Evolutionary conservation across 2,797 vertebrate species (phyloP), one percentile per base, ranked within the genome.

Genomic region (Onychomys torridus): DNA sequence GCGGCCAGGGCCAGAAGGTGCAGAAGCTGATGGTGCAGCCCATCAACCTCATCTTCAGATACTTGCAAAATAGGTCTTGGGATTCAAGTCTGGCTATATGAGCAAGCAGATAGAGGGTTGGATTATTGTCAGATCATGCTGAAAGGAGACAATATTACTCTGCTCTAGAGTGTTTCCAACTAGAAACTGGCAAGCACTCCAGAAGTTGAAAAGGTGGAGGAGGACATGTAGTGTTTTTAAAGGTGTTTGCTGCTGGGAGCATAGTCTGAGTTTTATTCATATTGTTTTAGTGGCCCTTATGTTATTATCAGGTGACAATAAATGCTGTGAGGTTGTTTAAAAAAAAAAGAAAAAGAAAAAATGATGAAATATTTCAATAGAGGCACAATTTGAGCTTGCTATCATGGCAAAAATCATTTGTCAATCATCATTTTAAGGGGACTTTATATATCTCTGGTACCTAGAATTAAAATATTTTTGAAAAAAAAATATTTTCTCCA

Each of bases 11-110:
- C 81, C 99, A 99, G 97, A 99, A 99, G 98, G 99, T 99, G 94
- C 99, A 99, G 99, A 99, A 99, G 98, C 99, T 99, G 98, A 99
- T 99, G 99, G 99, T 99, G 90, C 99, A 99, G 98, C 99, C 99
- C 89, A 99, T 99, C 97, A n/a, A n/a, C n/a, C n/a, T n/a, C n/a
- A n/a, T n/a, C n/a, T n/a, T n/a, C n/a, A n/a, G n/a, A n/a, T n/a
- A n/a, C n/a, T n/a, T n/a, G n/a, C n/a, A n/a, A n/a, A n/a, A n/a
- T n/a, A n/a, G n/a, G n/a, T n/a, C n/a, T n/a, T n/a, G n/a, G n/a
- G n/a, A n/a, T n/a, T n/a, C n/a, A n/a, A n/a, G n/a, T n/a, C n/a
- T n/a, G n/a, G n/a, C n/a, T n/a, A n/a, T n/a, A n/a, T n/a, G n/a
- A n/a, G n/a, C n/a, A n/a, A n/a, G n/a, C n/a, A n/a, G n/a, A n/a